Percentiles rank a stretch among this genome's conserved stretches.
Conservation (phyloP, 2,888 invertebrate species). For the Hoplodrina ambigua region DNA sequence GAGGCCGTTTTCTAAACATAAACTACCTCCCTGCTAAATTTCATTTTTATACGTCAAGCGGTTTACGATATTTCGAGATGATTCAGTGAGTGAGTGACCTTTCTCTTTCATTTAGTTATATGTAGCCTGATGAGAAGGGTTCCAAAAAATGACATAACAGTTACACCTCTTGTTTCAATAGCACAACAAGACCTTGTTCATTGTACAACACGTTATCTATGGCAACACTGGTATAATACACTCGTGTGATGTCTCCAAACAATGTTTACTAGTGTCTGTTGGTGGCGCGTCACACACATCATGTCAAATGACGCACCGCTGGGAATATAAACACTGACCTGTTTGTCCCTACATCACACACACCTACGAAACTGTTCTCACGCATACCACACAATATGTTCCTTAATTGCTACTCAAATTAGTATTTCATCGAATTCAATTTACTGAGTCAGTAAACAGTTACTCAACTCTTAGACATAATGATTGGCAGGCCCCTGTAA, state of each 20-base stretch:
- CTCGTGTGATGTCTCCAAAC: conserved; percentile 43
- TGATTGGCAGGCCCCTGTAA: conserved; percentile 12
- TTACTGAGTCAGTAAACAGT: conserved; percentile 25
- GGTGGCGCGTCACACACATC: conserved; percentile 45
- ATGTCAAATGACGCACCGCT: conserved; percentile 60
- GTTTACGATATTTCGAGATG: too few relatives aligned
- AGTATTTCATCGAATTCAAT: conserved; percentile 48
- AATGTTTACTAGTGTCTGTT: conserved; percentile 51
- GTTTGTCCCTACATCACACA: conserved; percentile 47
- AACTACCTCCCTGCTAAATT: too few relatives aligned
- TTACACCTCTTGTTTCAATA: conserved; percentile 9
- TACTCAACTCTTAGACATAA: conserved; percentile 22
- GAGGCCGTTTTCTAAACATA: too few relatives aligned
- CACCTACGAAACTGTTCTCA: conserved; percentile 55
- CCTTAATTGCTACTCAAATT: conserved; percentile 54
- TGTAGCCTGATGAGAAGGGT: conserved; percentile 1
- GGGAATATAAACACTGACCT: conserved; percentile 66
- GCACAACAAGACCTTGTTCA: conserved; percentile 31
- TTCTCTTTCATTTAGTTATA: neutral
- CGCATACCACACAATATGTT: conserved; percentile 42
- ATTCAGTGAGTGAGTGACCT: too few relatives aligned
- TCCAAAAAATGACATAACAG: conserved; percentile 18
- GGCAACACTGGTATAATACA: conserved; percentile 33
- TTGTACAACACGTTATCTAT: conserved; percentile 44
- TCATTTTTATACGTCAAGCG: too few relatives aligned